Evolutionary conservation across 2,113 vertebrate species (phyloP).

Genomic region (Leucopternis melanops): DNA sequence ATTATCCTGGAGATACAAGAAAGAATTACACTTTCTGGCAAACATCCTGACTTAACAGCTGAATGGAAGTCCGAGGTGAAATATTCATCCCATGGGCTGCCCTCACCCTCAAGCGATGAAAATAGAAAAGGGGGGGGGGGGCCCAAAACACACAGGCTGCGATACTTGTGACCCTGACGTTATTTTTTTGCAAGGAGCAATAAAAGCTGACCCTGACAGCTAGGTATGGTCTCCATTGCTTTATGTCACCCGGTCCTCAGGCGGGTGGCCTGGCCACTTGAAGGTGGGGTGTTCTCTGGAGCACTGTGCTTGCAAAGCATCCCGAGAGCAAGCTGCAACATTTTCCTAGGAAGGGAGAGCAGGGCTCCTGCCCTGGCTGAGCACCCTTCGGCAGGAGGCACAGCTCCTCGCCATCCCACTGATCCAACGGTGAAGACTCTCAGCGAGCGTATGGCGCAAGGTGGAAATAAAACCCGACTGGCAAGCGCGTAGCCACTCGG

Average conservation of each 20-base stretch:
- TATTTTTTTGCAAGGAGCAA: not conserved
- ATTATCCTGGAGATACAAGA: constrained; percentile 1
- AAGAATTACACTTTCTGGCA: constrained; percentile 5
- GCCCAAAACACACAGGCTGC: not conserved
- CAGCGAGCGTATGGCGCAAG: fast-evolving
- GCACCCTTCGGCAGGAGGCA: not conserved
- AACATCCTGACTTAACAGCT: constrained; percentile 1
- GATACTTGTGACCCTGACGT: not conserved
- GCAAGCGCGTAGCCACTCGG: not conserved
- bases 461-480: not conserved
- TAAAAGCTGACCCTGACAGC: not conserved
- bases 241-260: not conserved
- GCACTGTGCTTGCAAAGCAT: not conserved
- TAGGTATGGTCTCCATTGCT: not conserved
- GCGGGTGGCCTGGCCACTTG: not conserved
- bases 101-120: not conserved
- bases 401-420: not conserved
- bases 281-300: not conserved
- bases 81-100: not conserved
- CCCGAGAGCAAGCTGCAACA: not conserved
- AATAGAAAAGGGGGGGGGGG: not conserved
- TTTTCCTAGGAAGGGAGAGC: not conserved
- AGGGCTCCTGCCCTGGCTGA: not conserved
- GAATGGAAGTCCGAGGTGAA: constrained; percentile 1
- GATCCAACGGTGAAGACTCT: not conserved